Evolutionary conservation across 1,140 invertebrate species (phyloP).

Genomic region (Zaprionus kolodkinae): DNA sequence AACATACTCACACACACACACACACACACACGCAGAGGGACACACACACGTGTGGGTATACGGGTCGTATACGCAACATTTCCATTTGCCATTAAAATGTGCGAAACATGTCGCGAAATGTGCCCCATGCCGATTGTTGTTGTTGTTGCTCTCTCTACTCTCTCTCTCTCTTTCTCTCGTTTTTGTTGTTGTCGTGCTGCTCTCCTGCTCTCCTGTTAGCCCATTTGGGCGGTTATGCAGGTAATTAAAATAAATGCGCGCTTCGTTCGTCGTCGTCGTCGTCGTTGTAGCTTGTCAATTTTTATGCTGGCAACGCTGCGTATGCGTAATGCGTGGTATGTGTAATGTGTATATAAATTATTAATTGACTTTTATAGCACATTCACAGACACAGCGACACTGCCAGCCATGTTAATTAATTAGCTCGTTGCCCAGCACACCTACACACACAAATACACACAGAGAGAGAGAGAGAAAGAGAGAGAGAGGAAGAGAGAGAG

Average conservation of each 20-base stretch:
- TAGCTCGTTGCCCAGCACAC: conserved; percentile 47
- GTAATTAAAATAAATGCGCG: conserved; percentile 72
- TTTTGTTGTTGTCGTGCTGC: conserved; percentile 8
- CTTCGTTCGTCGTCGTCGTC: conserved; percentile 12
- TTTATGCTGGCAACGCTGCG: conserved; percentile 47
- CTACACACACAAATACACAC: not conserved
- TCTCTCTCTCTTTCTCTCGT: conserved; percentile 26
- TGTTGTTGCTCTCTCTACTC: not conserved
- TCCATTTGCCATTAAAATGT: conserved; percentile 64
- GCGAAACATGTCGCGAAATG: conserved; percentile 54
- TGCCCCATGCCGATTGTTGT: conserved; percentile 52
- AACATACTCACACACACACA: conserved; percentile 9
- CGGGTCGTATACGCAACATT: conserved; percentile 67
- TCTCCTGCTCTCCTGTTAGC: conserved; percentile 41
- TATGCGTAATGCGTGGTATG: conserved; percentile 70
- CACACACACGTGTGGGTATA: conserved; percentile 19
- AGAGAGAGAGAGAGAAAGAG: too few species aligned
- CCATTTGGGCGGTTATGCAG: conserved; percentile 60
- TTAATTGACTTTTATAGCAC: conserved; percentile 59
- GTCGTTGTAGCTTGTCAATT: conserved; percentile 72
- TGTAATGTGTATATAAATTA: conserved; percentile 69
- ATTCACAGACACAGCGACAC: conserved; percentile 17
- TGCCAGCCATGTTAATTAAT: conserved; percentile 64
- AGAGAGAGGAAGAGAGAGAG: too few species aligned
- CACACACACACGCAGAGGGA: not conserved